A percentile compares a stretch with the other conserved stretches of the same genome.
These are phyloP conservation scores for Tigriopus californicus DNA, from an alignment of 2,888 invertebrate species.

Conservation along the genomic window DNA sequence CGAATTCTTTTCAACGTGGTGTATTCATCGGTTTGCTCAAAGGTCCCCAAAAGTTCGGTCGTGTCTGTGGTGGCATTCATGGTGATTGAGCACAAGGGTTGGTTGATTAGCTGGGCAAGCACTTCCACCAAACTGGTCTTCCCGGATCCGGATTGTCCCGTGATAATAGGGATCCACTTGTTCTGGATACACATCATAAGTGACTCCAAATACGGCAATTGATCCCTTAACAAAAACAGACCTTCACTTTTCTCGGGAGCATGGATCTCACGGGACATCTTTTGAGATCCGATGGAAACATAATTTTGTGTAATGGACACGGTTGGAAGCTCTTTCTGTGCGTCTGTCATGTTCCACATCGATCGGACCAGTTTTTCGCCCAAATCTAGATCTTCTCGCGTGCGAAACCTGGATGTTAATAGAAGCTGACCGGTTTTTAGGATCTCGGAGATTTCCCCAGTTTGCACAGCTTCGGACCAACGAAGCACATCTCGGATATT, in stretches of 20 bases:
- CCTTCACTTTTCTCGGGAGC: not conserved
- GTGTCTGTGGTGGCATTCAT: conserved; percentile 87
- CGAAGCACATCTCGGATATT: conserved; percentile 84
- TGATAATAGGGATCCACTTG: conserved; percentile 80
- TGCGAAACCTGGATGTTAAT: conserved; percentile 47
- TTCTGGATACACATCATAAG: conserved; percentile 67
- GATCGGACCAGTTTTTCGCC: conserved; percentile 24
- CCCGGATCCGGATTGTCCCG: conserved; percentile 55
- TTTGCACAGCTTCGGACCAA: conserved; percentile 58
- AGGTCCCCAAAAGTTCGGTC: conserved; percentile 83
- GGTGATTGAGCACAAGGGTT: conserved; percentile 49
- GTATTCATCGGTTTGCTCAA: conserved; percentile 60
- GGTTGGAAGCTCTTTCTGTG: no score
- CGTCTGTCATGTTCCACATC: conserved; percentile 17
- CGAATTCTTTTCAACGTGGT: not conserved
- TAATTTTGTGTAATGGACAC: not conserved
- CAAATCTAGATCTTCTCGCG: conserved; percentile 45
- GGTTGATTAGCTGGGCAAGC: conserved; percentile 52
- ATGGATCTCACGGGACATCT: not conserved
- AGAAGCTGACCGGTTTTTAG: not conserved
- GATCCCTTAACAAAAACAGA: not conserved
- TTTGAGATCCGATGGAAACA: not conserved
- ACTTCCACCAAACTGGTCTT: conserved; percentile 59
- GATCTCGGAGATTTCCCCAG: not conserved
- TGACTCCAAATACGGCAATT: conserved; percentile 35